These are phyloP conservation scores for Cetonia aurata DNA, from an alignment of 2,888 invertebrate genomes.

Conservation along the genomic window DNA sequence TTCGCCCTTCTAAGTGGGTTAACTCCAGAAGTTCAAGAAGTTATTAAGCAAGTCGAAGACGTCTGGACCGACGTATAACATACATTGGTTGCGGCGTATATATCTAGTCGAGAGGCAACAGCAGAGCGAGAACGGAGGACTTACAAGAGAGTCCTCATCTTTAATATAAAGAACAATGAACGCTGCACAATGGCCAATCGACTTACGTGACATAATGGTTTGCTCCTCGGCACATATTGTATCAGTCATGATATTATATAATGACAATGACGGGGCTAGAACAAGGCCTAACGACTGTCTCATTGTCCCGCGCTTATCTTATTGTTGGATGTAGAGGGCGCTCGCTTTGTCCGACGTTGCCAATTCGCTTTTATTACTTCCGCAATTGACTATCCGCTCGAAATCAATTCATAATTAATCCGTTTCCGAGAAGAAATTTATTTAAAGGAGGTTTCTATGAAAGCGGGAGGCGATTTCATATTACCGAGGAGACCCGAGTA, in stretches of 20 bases:
- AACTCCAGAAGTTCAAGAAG: constrained; percentile 28
- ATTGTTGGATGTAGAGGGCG: constrained; percentile 56
- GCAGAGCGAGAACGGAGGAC: constrained; percentile 12
- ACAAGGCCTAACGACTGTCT: constrained; percentile 61
- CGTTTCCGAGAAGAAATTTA: constrained; percentile 50
- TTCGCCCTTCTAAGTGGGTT: constrained; percentile 14
- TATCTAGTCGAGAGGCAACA: constrained; percentile 1
- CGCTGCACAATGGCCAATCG: constrained; percentile 65
- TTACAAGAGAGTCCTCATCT: constrained; percentile 54
- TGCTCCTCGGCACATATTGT: constrained; percentile 64
- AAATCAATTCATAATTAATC: constrained; percentile 64
- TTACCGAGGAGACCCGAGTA: too few relatives aligned
- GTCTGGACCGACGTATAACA: too few relatives aligned
- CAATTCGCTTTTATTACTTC: constrained; percentile 59
- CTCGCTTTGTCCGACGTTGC: constrained; percentile 55
- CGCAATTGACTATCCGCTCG: constrained; percentile 58
- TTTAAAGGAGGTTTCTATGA: constrained; percentile 16
- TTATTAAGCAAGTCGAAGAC: constrained; percentile 19
- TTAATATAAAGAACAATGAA: constrained; percentile 65
- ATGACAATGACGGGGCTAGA: constrained; percentile 64
- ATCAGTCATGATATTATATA: constrained; percentile 67
- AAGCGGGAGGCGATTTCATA: neutral
- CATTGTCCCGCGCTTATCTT: constrained; percentile 58
- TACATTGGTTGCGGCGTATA: neutral
- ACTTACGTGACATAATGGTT: constrained; percentile 66